These are phyloP conservation scores for Halichondria panicea DNA, from an alignment of 37 sponge, comb jelly and placozoan genomes.

Conservation along the genomic window DNA sequence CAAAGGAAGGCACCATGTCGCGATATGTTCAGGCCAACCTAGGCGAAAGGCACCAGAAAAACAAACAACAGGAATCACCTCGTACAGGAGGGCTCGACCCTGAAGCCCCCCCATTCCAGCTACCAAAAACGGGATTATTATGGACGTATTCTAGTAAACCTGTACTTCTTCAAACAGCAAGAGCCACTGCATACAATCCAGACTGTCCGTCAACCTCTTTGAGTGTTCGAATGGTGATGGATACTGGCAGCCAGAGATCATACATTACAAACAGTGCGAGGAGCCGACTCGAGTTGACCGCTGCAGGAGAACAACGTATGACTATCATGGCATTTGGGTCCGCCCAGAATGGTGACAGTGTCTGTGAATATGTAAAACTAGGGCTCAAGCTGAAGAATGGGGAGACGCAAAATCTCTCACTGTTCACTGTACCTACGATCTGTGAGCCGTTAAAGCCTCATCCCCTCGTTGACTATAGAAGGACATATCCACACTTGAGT, in stretches of 20 bases:
- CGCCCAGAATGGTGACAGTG: neutral
- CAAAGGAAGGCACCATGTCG: slow-evolving; percentile 31
- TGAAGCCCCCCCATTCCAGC: slow-evolving; percentile 1
- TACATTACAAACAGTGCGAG: slow-evolving; percentile 21
- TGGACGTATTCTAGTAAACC: neutral
- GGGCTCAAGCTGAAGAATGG: slow-evolving; percentile 16
- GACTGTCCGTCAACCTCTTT: neutral
- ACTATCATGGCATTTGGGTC: slow-evolving; percentile 28
- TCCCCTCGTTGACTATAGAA: neutral
- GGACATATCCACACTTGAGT: slow-evolving; percentile 12
- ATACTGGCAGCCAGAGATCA: slow-evolving; percentile 28
- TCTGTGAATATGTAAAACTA: slow-evolving; percentile 14
- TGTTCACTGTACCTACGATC: slow-evolving; percentile 28
- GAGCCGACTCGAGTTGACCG: neutral
- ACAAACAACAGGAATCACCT: neutral
- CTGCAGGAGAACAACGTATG: slow-evolving; percentile 7
- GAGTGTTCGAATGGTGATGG: slow-evolving; percentile 21
- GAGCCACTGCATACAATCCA: slow-evolving; percentile 24
- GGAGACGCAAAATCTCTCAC: neutral
- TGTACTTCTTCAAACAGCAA: slow-evolving; percentile 28
- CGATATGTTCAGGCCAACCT: slow-evolving; percentile 4
- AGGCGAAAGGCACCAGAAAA: neutral
- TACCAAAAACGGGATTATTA: neutral
- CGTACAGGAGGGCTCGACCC: neutral
- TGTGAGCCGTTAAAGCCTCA: slow-evolving; percentile 28